Conservation (phyloP, 2,888 invertebrate species). For the Drosophila sordidula region DNA sequence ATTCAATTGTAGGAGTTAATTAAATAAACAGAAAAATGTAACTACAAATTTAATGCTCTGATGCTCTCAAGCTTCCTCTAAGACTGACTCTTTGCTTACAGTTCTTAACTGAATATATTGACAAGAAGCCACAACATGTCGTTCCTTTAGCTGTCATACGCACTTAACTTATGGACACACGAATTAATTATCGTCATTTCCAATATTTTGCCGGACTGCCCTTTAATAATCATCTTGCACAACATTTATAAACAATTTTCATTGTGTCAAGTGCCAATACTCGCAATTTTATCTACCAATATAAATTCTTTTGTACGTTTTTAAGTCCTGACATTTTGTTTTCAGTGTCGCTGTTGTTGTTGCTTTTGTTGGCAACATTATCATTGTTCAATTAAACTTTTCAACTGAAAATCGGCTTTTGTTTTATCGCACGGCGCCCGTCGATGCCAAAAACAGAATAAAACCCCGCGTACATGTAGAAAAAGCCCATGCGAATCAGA, state of each 20-base stretch:
- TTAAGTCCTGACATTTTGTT: constrained; percentile 58
- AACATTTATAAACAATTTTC: constrained; percentile 40
- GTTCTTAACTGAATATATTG: too few relatives aligned
- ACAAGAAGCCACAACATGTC: too few relatives aligned
- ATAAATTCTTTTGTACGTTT: constrained; percentile 52
- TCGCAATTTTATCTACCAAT: constrained; percentile 39
- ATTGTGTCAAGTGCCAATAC: constrained; percentile 38
- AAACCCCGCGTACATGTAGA: constrained; percentile 28
- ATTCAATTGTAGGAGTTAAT: too few relatives aligned
- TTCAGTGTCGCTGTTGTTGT: constrained; percentile 19
- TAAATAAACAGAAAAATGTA: too few relatives aligned
- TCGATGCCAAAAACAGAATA: constrained; percentile 71
- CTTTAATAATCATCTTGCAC: constrained; percentile 19
- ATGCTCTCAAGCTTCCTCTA: too few relatives aligned
- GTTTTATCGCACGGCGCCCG: constrained; percentile 71
- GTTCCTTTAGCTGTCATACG: background rate
- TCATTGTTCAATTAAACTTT: constrained; percentile 80
- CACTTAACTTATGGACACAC: too few relatives aligned
- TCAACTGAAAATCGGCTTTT: constrained; percentile 81
- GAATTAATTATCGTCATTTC: background rate
- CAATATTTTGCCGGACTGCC: background rate
- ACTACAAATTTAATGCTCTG: too few relatives aligned
- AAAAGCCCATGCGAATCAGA: constrained; percentile 35
- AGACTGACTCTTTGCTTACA: too few relatives aligned
- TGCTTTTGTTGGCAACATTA: constrained; percentile 63